Base-by-base conservation (phyloP, 2,888 invertebrate genomes). In the Disparrhopalites patrizii region DNA sequence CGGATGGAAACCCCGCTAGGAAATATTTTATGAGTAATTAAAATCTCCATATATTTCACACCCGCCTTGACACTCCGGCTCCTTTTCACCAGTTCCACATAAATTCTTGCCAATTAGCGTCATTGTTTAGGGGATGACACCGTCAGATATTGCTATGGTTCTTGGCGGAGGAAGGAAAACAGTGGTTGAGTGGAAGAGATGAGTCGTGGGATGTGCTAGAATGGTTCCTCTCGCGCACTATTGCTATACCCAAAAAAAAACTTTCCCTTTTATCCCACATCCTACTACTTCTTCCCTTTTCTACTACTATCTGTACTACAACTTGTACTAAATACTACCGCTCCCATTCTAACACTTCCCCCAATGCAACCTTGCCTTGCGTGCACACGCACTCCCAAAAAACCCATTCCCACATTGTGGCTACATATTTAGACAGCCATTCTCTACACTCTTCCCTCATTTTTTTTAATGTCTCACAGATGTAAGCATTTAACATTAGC, bases 11-110 rank as follows among this genome's bases (percentile, higher is more conserved):
- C 62, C 66, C 66, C 57, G 31, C 57, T 40, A 55, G 64, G 65
- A 66, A 70, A 66, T 67, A 65, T 67, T 70, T 70, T 69, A 73
- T 70, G 73, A 71, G 70, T 73, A 73, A 73, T 73, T 73, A 73
- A 70, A 70, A 73, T 73, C 68, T 71, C 68, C 70, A 73, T 70
- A 70, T 63, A 70, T 70, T 73, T 70, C 70, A 70, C 72, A 70
- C 70, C 68, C 66, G 60, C 58, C 62, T n/a, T 38, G 51, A 62
- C 43, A 33, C 65, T 30, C 47, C 55, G 36, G 36, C 30, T 31
- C 23, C 36, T 62, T 52, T 58, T 51, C 57, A 13, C 36, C 31
- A 62, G 51, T 51, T 66, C 31, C 50, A 63, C 68, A 67, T 68
- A 70, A 67, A 68, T 68, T 68, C 62, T 67, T 47, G 47, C 56